Base-by-base conservation (phyloP, 2,797 vertebrate species). In the Coregonus sp. region DNA sequence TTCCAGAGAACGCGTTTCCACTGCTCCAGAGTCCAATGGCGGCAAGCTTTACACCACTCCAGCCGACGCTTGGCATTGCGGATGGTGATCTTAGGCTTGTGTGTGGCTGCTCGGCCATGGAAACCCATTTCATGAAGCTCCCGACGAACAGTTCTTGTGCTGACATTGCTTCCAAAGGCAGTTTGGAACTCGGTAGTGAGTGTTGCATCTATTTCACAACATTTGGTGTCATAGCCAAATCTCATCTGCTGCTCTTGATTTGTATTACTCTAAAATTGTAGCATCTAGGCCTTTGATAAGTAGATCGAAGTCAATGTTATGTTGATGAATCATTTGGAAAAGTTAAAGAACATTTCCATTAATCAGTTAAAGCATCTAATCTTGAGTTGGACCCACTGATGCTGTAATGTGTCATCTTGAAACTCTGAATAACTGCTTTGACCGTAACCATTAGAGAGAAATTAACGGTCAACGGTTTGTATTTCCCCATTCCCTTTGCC, bases 401-500 rank as follows among this genome's bases (percentile, higher is more conserved):
- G 71, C 75, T 76, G 15, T 37, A 40, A 37, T 52, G 79, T 78
- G 77, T 82, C 83, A 83, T 80, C 81, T 71, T 74, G 75, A 76
- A 25, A 16, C 14, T 5, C 14, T 5, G 51, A 70, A 77, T 81
- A 9, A 4, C 82, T 80, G 66, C 52, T 85, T 81, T 78, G 79
- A 83, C 69, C 78, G 78, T 81, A 78, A 80, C 67, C 50, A 0
- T 47, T 4, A 3, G 25, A 80, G 69, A 74, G 78, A 75, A 82
- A 78, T 69, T 81, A 84, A 75, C 69, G 68, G 67, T 74, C 65
- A 6, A 4, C 50, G 29, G 69, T 87, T 85, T 84, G 78, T 81
- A 51, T 63, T 63, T 56, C 52, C 52, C 71, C 72, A 73, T 82
- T 85, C 77, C 69, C 73, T 80, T 74, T 77, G 67, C 29, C 79